These are phyloP conservation scores for Myrmecophaga tridactyla DNA, from an alignment of 2,113 vertebrate genomes.

Conservation along the genomic window DNA sequence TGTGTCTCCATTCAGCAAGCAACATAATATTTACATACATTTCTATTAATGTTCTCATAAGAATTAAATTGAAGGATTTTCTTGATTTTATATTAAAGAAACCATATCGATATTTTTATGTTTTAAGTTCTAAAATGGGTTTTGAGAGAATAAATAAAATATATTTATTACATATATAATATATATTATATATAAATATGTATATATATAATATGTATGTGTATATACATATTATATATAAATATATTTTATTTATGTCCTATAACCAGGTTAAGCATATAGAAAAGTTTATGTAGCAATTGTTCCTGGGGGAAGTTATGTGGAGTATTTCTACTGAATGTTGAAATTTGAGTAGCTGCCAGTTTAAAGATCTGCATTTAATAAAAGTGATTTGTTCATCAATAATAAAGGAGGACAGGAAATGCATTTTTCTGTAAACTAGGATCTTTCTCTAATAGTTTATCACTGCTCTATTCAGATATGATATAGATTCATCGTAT, in stretches of 20 bases:
- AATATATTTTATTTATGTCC: too few species aligned
- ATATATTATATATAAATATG: too few species aligned
- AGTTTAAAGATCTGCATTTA: background rate
- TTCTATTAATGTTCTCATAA: background rate
- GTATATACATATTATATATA: too few species aligned
- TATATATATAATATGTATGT: too few species aligned
- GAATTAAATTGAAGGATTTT: background rate
- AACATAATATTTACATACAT: slow-evolving; percentile 28
- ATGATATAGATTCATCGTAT: background rate
- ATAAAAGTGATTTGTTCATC: background rate
- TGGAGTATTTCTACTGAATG: background rate
- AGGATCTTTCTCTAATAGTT: background rate
- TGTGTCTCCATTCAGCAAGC: slow-evolving; percentile 55
- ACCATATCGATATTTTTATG: background rate
- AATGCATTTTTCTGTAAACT: background rate
- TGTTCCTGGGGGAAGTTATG: background rate
- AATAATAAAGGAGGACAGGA: background rate
- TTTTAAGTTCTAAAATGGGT: background rate
- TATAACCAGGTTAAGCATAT: background rate
- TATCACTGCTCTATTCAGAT: background rate
- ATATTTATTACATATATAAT: too few species aligned
- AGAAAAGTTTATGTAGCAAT: background rate
- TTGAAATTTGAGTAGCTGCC: background rate
- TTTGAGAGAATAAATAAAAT: background rate
- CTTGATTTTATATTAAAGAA: slow-evolving; percentile 57